phyloP scores from a whole-genome alignment of 2,888 invertebrate genomes.

The Drosophila seclusa region DNA sequence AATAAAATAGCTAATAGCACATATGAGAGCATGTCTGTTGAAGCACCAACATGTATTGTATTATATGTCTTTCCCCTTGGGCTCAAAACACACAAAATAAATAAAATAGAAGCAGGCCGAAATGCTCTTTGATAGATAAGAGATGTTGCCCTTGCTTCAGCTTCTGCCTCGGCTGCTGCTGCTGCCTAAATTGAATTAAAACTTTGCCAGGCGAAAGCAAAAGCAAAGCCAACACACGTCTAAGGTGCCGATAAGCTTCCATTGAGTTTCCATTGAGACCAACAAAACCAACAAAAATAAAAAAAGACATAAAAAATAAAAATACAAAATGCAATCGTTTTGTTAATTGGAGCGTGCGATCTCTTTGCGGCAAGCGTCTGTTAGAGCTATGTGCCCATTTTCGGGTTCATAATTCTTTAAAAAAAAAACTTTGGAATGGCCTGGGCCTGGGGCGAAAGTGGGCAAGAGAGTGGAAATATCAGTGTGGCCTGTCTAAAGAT shows the following conservation, averaged over 20 bases:
- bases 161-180: neutral
- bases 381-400: conserved; percentile 25
- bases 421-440: conserved; percentile 11
- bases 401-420: conserved; percentile 32
- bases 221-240: conserved; percentile 19
- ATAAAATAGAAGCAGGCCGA: conserved; percentile 18
- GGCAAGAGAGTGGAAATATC: conserved; percentile 18
- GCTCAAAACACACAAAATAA: conserved; percentile 10
- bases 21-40: neutral
- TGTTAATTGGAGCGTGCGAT: conserved; percentile 74
- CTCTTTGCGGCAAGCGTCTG: conserved; percentile 28
- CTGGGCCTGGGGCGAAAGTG: conserved; percentile 64
- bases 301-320: neutral
- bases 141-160: conserved; percentile 8
- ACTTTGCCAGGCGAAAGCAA: conserved; percentile 5
- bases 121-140: conserved; percentile 23
- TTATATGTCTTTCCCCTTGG: conserved; percentile 6
- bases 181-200: conserved; percentile 44
- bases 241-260: conserved; percentile 47
- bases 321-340: conserved; percentile 36
- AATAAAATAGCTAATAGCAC: conserved; percentile 16
- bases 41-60: conserved; percentile 3
- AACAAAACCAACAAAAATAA: neutral
- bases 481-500: neutral
- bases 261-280: conserved; percentile 16